Base-by-base conservation (phyloP, 2,888 invertebrate species). In the Pollenia labialis region DNA sequence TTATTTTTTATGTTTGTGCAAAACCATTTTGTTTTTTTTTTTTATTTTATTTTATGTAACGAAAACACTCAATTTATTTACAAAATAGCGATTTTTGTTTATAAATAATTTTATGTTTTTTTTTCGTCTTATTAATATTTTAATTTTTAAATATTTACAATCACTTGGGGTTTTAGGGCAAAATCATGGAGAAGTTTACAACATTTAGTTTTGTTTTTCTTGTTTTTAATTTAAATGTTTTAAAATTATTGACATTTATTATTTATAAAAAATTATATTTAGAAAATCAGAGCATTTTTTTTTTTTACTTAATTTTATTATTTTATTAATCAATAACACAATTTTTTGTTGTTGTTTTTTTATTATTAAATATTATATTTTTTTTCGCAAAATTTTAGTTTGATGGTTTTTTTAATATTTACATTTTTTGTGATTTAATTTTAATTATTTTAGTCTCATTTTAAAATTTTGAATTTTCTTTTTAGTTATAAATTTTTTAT, bases 161-260 rank as follows among this genome's bases (percentile, higher is more conserved):
- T 81, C 84, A 81, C 87, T 81, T 77, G 60, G 74, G 44, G 48
- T 76, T 32, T 32, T 76, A 40, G 50, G 56, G 62, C 2, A 46
- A 32, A 32, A 52, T 50, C 18, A 69, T 44, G 66, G 42, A 56
- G 74, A 64, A 75, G 64, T 87, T 60, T 87, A 84, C 81, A 85
- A 81, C 84, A 87, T 87, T 85, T 64, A 87, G 62, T 77, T 82
- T 52, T 42, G 16, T 62, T 50, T 62, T 80, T 7, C 23, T 16
- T 40, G 11, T 11, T 71, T 83, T 83, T 64, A n/a, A 56, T 76
- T 71, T 40, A 71, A 76, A 52, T 44, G 18, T 60, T 60, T 80
- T 89, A 89, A 77, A 87, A 50, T 69, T 84, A 81, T 77, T 81
- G 87, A 87, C 87, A 87, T 84, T 84, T 72, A 81, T 60, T 46